Base-by-base conservation (phyloP, 2,797 vertebrate genomes). In the Sciaenops ocellatus region DNA sequence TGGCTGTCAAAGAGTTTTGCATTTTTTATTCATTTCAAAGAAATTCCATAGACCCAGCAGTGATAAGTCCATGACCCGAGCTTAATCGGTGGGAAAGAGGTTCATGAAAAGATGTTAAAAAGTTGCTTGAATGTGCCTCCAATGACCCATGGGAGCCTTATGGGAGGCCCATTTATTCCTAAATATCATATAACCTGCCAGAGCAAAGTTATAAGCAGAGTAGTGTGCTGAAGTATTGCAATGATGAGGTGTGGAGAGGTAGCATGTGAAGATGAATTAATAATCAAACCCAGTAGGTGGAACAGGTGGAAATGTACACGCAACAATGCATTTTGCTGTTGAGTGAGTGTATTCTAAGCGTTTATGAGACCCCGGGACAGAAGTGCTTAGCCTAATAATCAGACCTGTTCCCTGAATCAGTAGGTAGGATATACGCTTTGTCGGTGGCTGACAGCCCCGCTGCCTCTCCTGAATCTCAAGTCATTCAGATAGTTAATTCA, bases 391-490 rank as follows among this genome's bases (percentile, higher is more conserved):
- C 69, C 85, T 86, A 59, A 79, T 72, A 84, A 86, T 87, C 30
- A 20, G 59, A 60, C 64, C 42, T 52, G 59, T 59, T 85, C 50
- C 38, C 24, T 60, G 68, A 83, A 80, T 91, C 74, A 70, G 57
- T 79, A 70, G 68, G 66, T 54, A 77, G 78, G 79, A 67, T 73
- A 44, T 67, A 78, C 70, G 77, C 78, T 82, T 76, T 78, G 85
- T 87, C 57, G 54, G 82, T 66, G 78, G 63, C 73, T 69, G 86
- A 80, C 78, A 75, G 83, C 69, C 76, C 64, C 20, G 42, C 69
- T n/a, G 60, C 71, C 22, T 55, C 76, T 67, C 44, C 76, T 83
- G 87, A 76, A 83, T 89, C 73, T 85, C 60, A 70, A 86, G 69
- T 85, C 60, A 46, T 73, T 76, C 38, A 54, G 5, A 73, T 74